These are phyloP conservation scores for Chalcis sispes DNA, from an alignment of 2,888 invertebrate genomes.

Conservation along the genomic window DNA sequence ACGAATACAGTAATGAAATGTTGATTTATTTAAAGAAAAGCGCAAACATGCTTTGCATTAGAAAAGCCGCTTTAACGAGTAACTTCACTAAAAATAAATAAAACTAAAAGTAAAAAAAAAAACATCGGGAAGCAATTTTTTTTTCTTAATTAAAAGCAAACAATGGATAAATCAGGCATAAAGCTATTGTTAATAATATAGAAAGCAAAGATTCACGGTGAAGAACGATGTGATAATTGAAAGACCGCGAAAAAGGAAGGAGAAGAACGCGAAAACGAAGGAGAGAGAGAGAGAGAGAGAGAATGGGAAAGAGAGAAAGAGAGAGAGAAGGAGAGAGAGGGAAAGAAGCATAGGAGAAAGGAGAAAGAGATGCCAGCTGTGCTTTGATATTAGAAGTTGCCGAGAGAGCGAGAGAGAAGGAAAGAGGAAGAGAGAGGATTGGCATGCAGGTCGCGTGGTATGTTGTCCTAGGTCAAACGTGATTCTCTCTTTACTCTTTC, in stretches of 20 bases:
- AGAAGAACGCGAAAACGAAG: conserved; percentile 41
- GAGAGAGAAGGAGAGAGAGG: conserved; percentile 30
- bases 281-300: conserved; percentile 41
- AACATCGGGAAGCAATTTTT: too few species aligned
- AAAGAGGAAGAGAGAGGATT: conserved; percentile 69
- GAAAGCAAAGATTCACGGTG: too few species aligned
- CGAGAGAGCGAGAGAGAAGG: conserved; percentile 58
- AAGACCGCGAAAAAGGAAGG: conserved; percentile 3
- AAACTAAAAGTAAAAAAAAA: too few species aligned
- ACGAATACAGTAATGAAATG: too few species aligned
- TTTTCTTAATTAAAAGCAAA: too few species aligned
- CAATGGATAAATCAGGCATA: too few species aligned
- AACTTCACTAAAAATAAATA: too few species aligned
- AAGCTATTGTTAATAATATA: too few species aligned
- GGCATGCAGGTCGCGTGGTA: conserved; percentile 75
- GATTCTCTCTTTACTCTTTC: conserved; percentile 65
- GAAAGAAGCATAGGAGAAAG: conserved; percentile 51
- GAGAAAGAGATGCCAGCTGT: background rate
- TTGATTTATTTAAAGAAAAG: too few species aligned
- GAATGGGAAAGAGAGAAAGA: conserved; percentile 44
- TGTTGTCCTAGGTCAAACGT: conserved; percentile 75
- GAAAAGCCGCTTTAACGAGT: too few species aligned
- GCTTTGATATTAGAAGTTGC: too few species aligned
- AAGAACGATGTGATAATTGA: conserved; percentile 50
- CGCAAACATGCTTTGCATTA: too few species aligned